Conservation (phyloP, 2,888 invertebrate genomes). For the Mesochorus sp. region DNA sequence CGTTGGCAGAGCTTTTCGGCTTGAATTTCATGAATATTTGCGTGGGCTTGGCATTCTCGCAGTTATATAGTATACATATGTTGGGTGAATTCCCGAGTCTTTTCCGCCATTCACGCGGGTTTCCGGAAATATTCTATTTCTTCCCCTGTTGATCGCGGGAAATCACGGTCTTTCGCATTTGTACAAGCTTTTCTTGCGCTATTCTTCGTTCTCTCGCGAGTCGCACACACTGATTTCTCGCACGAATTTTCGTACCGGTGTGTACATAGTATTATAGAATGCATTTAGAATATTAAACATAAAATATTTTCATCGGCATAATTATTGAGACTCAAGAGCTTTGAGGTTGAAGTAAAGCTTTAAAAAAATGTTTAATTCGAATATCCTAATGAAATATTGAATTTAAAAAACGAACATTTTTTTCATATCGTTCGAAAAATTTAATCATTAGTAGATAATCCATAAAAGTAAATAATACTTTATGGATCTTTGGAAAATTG, state of each 20-base stretch:
- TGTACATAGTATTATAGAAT: background rate
- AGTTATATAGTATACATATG: slow-evolving; percentile 45
- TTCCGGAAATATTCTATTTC: slow-evolving; percentile 57
- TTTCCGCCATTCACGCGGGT: slow-evolving; percentile 49
- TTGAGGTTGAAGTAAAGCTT: background rate
- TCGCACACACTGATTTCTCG: slow-evolving; percentile 45
- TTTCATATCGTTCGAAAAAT: no score
- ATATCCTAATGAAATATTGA: no score
- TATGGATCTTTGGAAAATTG: no score
- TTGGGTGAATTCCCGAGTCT: slow-evolving; percentile 53
- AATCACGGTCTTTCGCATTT: slow-evolving; percentile 54
- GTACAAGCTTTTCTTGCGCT: slow-evolving; percentile 50
- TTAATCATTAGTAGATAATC: no score
- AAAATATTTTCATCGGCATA: slow-evolving; percentile 38
- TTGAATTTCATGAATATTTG: slow-evolving; percentile 62
- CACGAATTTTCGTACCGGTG: slow-evolving; percentile 14
- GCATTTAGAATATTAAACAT: slow-evolving; percentile 1
- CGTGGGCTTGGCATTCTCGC: slow-evolving; percentile 35
- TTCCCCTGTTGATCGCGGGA: slow-evolving; percentile 48
- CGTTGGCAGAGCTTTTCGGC: slow-evolving; percentile 59
- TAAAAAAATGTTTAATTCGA: no score
- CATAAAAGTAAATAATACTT: no score
- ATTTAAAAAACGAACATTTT: no score
- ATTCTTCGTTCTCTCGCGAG: slow-evolving; percentile 22
- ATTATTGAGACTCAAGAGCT: slow-evolving; percentile 2